phyloP scores from a whole-genome alignment of 2,113 vertebrate genomes.

The Calidris pugnax region DNA sequence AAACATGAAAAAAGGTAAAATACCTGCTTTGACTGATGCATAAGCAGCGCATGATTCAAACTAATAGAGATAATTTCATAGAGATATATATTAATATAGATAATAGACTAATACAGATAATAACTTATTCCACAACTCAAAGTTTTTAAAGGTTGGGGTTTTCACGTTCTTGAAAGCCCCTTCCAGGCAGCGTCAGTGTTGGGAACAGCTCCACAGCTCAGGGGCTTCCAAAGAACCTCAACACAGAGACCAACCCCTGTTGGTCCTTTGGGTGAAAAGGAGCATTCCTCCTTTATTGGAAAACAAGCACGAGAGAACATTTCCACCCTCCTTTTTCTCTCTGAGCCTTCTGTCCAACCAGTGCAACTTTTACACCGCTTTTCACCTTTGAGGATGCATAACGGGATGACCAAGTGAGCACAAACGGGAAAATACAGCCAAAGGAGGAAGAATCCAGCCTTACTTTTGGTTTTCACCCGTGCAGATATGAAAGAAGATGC shows the following conservation, averaged over 20 bases:
- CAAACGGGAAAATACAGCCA: background rate
- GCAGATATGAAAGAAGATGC: background rate
- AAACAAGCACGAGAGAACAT: background rate
- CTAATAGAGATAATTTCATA: background rate
- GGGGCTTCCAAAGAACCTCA: background rate
- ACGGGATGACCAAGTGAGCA: background rate
- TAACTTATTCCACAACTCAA: background rate
- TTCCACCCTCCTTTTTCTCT: background rate
- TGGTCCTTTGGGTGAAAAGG: background rate
- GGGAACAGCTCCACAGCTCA: background rate
- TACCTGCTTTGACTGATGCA: background rate
- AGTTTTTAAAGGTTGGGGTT: background rate
- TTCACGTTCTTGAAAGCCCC: background rate
- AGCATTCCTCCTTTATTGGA: background rate
- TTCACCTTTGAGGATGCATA: background rate
- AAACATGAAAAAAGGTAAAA: background rate
- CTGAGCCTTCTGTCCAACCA: background rate
- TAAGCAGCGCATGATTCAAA: background rate
- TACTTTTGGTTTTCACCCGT: background rate
- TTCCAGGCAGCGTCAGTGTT: background rate
- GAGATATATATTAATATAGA: too few relatives aligned
- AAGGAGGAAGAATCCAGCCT: background rate
- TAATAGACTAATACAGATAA: background rate
- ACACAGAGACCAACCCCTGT: too few relatives aligned
- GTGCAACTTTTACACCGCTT: fast-evolving